Evolutionary conservation across 1,140 invertebrate genomes (phyloP), one percentile per base, ranked within the genome.

Genomic region (Nixonia krombeini): DNA sequence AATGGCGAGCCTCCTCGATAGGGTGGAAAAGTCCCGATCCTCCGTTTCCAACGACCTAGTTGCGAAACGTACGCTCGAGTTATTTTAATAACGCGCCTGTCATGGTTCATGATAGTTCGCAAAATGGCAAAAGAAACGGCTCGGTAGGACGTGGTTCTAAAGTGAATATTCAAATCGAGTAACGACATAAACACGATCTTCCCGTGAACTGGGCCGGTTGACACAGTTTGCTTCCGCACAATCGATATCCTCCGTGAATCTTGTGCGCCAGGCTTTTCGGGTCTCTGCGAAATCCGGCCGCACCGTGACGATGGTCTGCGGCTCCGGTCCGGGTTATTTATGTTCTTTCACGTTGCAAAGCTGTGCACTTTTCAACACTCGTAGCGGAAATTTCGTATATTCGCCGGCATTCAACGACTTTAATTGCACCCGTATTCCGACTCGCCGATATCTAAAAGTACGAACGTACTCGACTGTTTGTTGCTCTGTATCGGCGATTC

Each of bases 221-320:
- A 66, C 63, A 66, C 55, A 66, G 63, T 66, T 59, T 66, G 63
- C 63, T 59, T 59, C 59, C 55, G 63, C 59, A 66, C 55, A 66
- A 66, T 66, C 63, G 63, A 66, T 66, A 66, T 66, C 63, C 62
- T 58, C 49, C 46, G 62, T 65, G 62, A 58, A 65, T 65, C 49
- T 55, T 55, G 55, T 55, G 58, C 62, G 62, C 62, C 62, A 53
- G 50, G 62, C 62, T 65, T 65, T 65, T 55, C 58, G 53, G 62
- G 62, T 65, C 62, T 65, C 62, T 47, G 52, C 62, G 62, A 65
- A 58, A 65, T 65, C 62, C 62, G 62, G 62, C 53, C 62, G 62
- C 44, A 55, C 63, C 55, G 55, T 66, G 63, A 59, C 63, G 63
- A 59, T 66, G 50, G 63, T 66, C 59, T 66, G 63, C 59, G 59